Base-by-base conservation (phyloP, 2,888 invertebrate genomes). In the Eumerus sabulonum region DNA sequence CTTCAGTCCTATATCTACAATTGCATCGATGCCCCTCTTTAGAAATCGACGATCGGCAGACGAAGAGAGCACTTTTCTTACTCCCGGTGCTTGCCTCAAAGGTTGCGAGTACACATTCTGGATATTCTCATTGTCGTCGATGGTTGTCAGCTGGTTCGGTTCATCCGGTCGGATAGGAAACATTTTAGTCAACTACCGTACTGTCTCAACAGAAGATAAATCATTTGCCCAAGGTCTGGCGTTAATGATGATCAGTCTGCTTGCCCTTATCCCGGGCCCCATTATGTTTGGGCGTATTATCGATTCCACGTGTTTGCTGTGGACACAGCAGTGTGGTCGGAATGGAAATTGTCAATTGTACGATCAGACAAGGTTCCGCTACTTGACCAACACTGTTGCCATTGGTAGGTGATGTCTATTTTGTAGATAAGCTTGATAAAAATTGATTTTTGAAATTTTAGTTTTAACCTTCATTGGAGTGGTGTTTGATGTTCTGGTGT, bases 181-280 rank as follows among this genome's bases (percentile, higher is more conserved):
- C 82, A 90, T 93, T 35, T 87, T 93, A 60, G 91, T 93, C 1
- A 92, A 92, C 84, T 92, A 92, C 85, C 91, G 93, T 76, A 90
- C 92, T 66, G 92, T 93, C 7, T 89, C 91, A 9, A 89, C 90
- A 0, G 89, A 90, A 77, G 93, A 93, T 82, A 93, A 93, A 85
- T 91, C 92, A 9, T 91, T 93, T 83, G 92, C 93, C 0, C 92
- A 93, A 85, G 93, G 93, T 0, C 86, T 93, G 19, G 90, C 91
- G 0, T 87, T 93, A 0, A 91, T 92, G 88, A 87, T 92, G 84
- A 86, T 93, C 51, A 92, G 92, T 54, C 83, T 93, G 18, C 90
- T 93, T 82, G 92, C 92, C 1, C 88, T 93, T 70, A 93, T 93
- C 74, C 94, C 94, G 0, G 93, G 93, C 4, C 94, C 94, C 0